Conservation (phyloP, 2,797 vertebrate species). For the Acipenser oxyrinchus region DNA sequence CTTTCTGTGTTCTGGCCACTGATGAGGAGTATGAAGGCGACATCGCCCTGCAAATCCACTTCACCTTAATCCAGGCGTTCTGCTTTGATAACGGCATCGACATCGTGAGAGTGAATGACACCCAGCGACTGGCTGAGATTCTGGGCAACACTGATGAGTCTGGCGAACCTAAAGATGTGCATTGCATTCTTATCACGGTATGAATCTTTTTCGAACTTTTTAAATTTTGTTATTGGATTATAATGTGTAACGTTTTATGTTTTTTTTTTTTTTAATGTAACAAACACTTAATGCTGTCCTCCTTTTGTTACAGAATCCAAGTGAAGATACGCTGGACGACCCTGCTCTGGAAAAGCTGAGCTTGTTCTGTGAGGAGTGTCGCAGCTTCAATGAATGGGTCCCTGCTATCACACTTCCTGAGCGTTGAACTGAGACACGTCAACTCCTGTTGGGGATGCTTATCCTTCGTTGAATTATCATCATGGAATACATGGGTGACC, state of each 20-base stretch:
- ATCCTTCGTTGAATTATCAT: conserved; percentile 54
- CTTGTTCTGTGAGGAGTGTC: conserved; percentile 84
- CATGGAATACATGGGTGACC: conserved; percentile 42
- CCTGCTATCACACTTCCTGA: conserved; percentile 84
- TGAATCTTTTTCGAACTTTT: conserved; percentile 27
- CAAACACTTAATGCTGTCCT: conserved; percentile 27
- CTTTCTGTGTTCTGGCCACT: conserved; percentile 85
- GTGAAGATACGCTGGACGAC: conserved; percentile 82
- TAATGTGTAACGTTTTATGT: no score
- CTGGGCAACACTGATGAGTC: conserved; percentile 59
- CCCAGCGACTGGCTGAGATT: conserved; percentile 73
- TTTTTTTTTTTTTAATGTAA: neutral
- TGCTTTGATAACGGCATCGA: conserved; percentile 97
- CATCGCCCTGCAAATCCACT: conserved; percentile 94
- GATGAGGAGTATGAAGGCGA: conserved; percentile 90
- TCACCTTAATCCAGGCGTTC: conserved; percentile 95
- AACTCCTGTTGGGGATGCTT: conserved; percentile 39
- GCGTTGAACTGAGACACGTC: conserved; percentile 51
- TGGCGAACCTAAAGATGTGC: conserved; percentile 78
- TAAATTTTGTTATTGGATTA: no score
- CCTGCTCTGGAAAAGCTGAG: conserved; percentile 78
- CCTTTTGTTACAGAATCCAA: conserved; percentile 66
- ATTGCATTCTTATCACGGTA: conserved; percentile 95
- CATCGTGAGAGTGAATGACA: conserved; percentile 84
- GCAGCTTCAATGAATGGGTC: conserved; percentile 86